phyloP scores from a whole-genome alignment of 2,888 invertebrate genomes.

The Rhingia rostrata region DNA sequence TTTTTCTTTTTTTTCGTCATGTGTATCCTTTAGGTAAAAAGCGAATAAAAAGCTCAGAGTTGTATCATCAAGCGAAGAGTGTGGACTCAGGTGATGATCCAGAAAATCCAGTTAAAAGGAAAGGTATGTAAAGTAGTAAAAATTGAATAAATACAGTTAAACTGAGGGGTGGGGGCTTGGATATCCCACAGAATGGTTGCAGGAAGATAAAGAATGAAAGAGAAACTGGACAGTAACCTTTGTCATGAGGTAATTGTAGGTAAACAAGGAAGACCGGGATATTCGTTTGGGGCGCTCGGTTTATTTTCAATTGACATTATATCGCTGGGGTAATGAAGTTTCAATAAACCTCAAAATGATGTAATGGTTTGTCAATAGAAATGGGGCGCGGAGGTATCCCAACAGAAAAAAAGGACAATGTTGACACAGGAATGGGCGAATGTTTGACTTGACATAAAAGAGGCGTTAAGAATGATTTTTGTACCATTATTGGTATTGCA shows the following conservation, averaged over 20 bases:
- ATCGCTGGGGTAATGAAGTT: conserved; percentile 59
- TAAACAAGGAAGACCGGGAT: conserved; percentile 32
- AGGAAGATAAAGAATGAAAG: conserved; percentile 49
- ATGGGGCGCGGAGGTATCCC: not conserved
- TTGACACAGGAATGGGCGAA: conserved; percentile 35
- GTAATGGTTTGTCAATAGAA: conserved; percentile 66
- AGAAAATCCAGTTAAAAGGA: conserved; percentile 83
- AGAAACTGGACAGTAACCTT: conserved; percentile 59
- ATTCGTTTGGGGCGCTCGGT: conserved; percentile 16
- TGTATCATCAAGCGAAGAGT: conserved; percentile 81
- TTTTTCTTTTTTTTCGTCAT: conserved; percentile 1
- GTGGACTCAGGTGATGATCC: conserved; percentile 81
- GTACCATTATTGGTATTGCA: not conserved
- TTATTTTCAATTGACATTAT: conserved; percentile 69
- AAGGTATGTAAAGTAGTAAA: conserved; percentile 81
- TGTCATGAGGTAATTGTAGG: conserved; percentile 51
- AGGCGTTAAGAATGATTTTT: conserved; percentile 54
- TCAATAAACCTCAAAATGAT: conserved; percentile 64
- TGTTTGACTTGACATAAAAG: conserved; percentile 58
- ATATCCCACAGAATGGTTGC: conserved; percentile 35
- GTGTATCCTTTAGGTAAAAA: conserved; percentile 78
- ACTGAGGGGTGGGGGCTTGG: conserved; percentile 14
- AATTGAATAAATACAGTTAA: conserved; percentile 54
- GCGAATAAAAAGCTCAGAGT: conserved; percentile 81
- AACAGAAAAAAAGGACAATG: conserved; percentile 37